phyloP scores from a whole-genome alignment of 2,888 invertebrate genomes.

The Hipparchia sbordonii region DNA sequence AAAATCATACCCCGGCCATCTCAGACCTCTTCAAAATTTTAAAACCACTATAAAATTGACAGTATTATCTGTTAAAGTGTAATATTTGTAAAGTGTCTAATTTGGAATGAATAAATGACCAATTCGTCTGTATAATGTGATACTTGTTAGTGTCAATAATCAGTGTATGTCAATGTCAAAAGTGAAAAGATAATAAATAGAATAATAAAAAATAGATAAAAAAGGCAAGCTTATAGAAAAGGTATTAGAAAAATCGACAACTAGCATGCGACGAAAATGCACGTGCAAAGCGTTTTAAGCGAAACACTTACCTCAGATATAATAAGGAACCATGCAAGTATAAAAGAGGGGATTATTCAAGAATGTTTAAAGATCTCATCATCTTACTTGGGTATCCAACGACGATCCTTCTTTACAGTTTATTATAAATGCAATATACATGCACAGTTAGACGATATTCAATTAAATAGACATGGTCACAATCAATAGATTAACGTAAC shows the following conservation, averaged over 20 bases:
- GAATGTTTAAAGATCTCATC: constrained; percentile 61
- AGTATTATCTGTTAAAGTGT: constrained; percentile 65
- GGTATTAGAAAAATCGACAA: constrained; percentile 49
- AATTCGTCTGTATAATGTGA: constrained; percentile 70
- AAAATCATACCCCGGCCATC: constrained; percentile 77
- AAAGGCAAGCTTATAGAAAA: constrained; percentile 68
- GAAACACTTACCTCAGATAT: constrained; percentile 63
- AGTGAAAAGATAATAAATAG: constrained; percentile 59
- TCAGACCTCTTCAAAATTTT: constrained; percentile 67
- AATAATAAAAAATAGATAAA: constrained; percentile 62
- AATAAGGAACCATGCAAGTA: constrained; percentile 61
- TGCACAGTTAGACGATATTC: constrained; percentile 60
- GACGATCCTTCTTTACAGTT: constrained; percentile 77
- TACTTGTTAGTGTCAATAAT: constrained; percentile 49
- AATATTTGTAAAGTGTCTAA: constrained; percentile 72
- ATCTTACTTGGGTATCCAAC: constrained; percentile 81
- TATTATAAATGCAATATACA: constrained; percentile 58
- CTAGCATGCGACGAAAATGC: constrained; percentile 74
- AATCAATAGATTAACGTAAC: constrained; percentile 45
- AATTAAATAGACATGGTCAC: constrained; percentile 59
- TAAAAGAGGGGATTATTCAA: constrained; percentile 59
- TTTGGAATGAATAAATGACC: constrained; percentile 67
- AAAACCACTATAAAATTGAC: constrained; percentile 45
- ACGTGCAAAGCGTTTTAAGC: constrained; percentile 64
- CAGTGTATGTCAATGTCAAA: constrained; percentile 61